Evolutionary conservation across 1,140 invertebrate genomes (phyloP).

Genomic region (Rhynchophorus ferrugineus): DNA sequence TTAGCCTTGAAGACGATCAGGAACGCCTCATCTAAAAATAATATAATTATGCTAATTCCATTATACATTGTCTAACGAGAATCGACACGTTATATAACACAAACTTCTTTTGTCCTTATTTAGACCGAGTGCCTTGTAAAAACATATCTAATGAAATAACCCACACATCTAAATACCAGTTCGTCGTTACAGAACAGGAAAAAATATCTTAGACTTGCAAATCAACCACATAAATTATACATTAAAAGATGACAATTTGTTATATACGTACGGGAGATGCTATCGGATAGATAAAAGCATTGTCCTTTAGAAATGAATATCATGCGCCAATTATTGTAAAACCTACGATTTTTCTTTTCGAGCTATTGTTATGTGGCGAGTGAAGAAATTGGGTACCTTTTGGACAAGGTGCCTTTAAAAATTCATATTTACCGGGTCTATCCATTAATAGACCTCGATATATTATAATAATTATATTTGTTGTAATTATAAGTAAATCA

Average conservation of each 20-base stretch:
- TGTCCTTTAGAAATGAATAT: neutral
- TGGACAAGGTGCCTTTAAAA: too few species aligned
- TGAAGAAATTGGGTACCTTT: too few species aligned
- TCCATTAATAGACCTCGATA: too few species aligned
- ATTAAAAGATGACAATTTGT: neutral
- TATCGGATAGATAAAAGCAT: neutral
- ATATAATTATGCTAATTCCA: neutral
- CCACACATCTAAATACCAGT: neutral
- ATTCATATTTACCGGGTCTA: too few species aligned
- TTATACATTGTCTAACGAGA: neutral
- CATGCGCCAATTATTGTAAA: neutral
- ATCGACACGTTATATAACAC: neutral
- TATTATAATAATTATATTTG: too few species aligned
- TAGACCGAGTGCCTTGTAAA: neutral
- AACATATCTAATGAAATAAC: neutral
- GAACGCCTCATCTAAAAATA: neutral
- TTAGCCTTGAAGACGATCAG: neutral
- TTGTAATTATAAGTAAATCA: too few species aligned
- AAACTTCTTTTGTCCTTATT: neutral
- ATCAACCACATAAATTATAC: neutral
- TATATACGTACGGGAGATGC: neutral
- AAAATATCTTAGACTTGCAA: neutral
- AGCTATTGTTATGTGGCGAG: neutral
- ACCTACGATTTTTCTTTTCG: neutral
- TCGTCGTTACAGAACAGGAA: neutral